Evolutionary conservation across 2,888 invertebrate species (phyloP).

Genomic region (Ormia ochracea): DNA sequence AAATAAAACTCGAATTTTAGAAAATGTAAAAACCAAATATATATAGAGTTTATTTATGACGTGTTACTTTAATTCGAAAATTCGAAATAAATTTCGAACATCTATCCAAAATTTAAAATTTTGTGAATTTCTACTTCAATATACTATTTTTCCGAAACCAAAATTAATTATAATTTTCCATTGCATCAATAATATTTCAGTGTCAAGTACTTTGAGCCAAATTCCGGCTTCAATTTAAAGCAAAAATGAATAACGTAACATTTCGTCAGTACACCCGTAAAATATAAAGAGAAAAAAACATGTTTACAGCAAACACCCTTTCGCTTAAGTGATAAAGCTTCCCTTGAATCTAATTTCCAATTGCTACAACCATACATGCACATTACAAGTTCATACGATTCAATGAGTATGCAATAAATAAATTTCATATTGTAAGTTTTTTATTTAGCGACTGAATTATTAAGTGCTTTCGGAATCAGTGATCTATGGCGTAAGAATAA

Average conservation of each 20-base stretch:
- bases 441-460: neutral
- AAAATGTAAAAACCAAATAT: too few species aligned
- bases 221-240: too few species aligned
- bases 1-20: too few species aligned
- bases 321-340: neutral
- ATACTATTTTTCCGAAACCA: neutral
- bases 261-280: too few species aligned
- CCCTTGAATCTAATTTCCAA: neutral
- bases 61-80: neutral
- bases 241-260: too few species aligned
- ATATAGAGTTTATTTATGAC: neutral
- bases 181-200: too few species aligned
- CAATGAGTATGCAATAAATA: neutral
- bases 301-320: neutral
- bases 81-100: neutral
- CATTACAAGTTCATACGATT: neutral
- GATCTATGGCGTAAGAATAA: neutral
- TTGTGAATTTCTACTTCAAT: neutral
- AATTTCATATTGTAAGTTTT: neutral
- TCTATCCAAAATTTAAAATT: neutral
- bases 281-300: slow-evolving; percentile 8
- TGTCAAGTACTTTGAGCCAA: too few species aligned
- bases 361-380: neutral
- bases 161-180: too few species aligned
- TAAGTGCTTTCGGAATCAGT: neutral